Evolutionary conservation across 2,113 vertebrate genomes (phyloP).

Genomic region (Clarias batrachus): DNA sequence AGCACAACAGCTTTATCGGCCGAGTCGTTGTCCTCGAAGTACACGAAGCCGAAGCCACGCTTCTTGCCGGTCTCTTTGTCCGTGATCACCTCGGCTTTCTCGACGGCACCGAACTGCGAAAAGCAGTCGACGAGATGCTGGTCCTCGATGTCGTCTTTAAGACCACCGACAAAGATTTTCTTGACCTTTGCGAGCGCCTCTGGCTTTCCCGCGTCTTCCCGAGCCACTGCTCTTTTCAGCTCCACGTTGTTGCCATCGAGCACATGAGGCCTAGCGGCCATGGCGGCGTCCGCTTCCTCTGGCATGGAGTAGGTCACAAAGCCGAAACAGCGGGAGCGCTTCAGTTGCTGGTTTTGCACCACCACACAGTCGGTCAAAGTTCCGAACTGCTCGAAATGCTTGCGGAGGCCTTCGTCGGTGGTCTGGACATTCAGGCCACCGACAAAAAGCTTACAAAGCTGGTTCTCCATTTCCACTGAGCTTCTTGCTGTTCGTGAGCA

Average conservation of each 20-base stretch:
- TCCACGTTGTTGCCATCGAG: conserved; percentile 86
- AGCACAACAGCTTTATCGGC: conserved; percentile 85
- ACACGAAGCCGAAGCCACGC: conserved; percentile 86
- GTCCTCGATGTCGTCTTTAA: conserved; percentile 84
- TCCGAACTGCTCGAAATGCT: conserved; percentile 85
- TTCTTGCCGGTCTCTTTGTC: conserved; percentile 86
- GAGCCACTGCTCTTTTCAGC: conserved; percentile 85
- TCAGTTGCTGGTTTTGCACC: conserved; percentile 83
- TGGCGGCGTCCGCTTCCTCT: conserved; percentile 84
- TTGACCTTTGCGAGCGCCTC: conserved; percentile 86
- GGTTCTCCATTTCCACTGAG: conserved; percentile 75
- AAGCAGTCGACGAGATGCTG: conserved; percentile 82
- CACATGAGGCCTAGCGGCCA: conserved; percentile 80
- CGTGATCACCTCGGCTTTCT: conserved; percentile 85
- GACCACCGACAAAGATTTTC: conserved; percentile 85
- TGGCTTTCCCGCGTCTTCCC: conserved; percentile 83
- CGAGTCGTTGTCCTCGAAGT: conserved; percentile 84
- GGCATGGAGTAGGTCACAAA: conserved; percentile 86
- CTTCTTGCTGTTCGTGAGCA: neutral
- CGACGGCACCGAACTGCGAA: conserved; percentile 83
- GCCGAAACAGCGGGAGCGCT: conserved; percentile 85
- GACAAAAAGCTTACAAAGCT: conserved; percentile 86
- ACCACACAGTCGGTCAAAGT: conserved; percentile 86
- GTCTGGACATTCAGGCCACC: conserved; percentile 86
- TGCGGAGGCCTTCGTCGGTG: conserved; percentile 82